Evolutionary conservation across 2,888 invertebrate species (phyloP).

Genomic region (Sinopyrophorus schimmeli): DNA sequence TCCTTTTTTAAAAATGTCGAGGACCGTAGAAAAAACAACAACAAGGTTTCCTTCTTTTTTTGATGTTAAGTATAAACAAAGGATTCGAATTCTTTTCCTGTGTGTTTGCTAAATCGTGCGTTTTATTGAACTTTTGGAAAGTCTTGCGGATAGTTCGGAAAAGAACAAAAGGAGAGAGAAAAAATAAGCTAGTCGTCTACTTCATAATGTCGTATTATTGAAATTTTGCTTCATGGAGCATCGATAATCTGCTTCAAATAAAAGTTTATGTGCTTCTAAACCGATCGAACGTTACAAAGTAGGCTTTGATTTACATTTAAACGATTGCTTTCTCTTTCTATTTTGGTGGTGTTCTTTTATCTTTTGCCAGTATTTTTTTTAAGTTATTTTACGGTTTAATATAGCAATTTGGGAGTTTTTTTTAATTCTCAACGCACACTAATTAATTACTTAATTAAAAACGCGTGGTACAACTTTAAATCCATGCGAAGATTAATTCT

Average conservation of each 20-base stretch:
- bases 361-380: too few relatives aligned
- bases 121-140: constrained; percentile 14
- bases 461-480: too few relatives aligned
- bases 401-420: too few relatives aligned
- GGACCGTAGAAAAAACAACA: not conserved
- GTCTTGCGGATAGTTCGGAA: constrained; percentile 10
- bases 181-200: constrained; percentile 8
- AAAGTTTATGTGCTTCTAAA: constrained; percentile 10
- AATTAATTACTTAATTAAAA: too few relatives aligned
- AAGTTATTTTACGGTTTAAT: too few relatives aligned
- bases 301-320: constrained; percentile 9
- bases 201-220: constrained; percentile 7
- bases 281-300: constrained; percentile 6
- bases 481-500: too few relatives aligned
- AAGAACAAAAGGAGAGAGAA: too few relatives aligned
- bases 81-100: too few relatives aligned
- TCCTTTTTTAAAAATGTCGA: constrained; percentile 1
- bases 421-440: too few relatives aligned
- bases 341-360: too few relatives aligned
- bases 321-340: not conserved
- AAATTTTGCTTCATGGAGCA: constrained; percentile 14
- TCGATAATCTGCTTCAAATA: constrained; percentile 12
- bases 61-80: too few relatives aligned
- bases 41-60: too few relatives aligned
- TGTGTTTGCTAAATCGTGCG: constrained; percentile 12